Conservation (phyloP, 2,113 vertebrate genomes). For the Promerops cafer region DNA sequence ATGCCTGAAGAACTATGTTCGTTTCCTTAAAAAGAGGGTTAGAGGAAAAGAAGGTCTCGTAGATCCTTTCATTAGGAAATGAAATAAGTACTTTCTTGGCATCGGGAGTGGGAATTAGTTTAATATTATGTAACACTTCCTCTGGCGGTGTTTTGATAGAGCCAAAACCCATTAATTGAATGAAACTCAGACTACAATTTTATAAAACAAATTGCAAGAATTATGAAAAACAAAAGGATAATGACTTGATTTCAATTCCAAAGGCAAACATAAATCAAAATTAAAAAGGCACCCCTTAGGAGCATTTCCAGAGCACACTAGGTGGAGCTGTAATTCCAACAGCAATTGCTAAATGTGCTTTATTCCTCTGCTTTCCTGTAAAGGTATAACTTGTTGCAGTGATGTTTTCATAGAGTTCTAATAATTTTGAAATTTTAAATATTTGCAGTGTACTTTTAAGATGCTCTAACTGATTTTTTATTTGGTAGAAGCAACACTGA, state of each 20-base stretch:
- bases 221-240: not conserved
- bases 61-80: not conserved
- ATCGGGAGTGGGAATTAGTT: not conserved
- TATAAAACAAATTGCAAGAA: not conserved
- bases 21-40: not conserved
- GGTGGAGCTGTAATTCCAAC: conserved; percentile 70
- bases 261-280: not conserved
- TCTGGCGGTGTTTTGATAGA: not conserved
- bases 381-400: not conserved
- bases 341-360: not conserved
- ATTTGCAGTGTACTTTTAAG: not conserved
- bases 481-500: not conserved
- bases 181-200: not conserved
- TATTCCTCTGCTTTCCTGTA: not conserved
- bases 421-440: not conserved
- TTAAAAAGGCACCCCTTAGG: not conserved
- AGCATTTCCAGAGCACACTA: conserved; percentile 50
- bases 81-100: not conserved
- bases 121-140: not conserved
- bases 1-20: not conserved
- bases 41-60: not conserved
- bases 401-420: not conserved
- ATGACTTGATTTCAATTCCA: not conserved
- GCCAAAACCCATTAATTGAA: not conserved
- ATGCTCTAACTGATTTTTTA: not conserved